These are phyloP conservation scores for Rhinichthys osculus DNA, from an alignment of 2,797 vertebrate genomes.

Conservation along the genomic window DNA sequence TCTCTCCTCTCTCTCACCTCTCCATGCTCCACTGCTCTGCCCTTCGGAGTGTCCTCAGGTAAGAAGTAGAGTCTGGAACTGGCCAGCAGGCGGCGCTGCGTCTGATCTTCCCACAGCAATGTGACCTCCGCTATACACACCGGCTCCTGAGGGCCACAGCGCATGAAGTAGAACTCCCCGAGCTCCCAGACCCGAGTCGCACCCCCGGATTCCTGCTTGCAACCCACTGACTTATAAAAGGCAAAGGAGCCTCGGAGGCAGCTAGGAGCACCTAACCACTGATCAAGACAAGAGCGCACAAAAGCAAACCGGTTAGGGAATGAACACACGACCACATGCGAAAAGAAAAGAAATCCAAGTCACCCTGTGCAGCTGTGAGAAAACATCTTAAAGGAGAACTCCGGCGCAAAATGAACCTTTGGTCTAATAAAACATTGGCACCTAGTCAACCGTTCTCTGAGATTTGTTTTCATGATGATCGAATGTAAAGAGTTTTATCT, in stretches of 20 bases:
- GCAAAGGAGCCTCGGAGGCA: slow-evolving; percentile 81
- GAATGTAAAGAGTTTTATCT: too few relatives aligned
- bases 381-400: not conserved
- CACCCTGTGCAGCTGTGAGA: not conserved
- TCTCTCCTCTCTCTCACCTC: slow-evolving; percentile 71
- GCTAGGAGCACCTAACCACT: slow-evolving; percentile 85
- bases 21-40: slow-evolving; percentile 80
- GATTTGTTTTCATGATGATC: too few relatives aligned
- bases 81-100: slow-evolving; percentile 79
- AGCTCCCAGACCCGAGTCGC: slow-evolving; percentile 76
- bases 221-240: slow-evolving; percentile 84
- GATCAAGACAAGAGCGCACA: slow-evolving; percentile 13
- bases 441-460: too few relatives aligned
- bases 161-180: slow-evolving; percentile 83
- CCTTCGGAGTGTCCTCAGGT: slow-evolving; percentile 83
- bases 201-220: slow-evolving; percentile 63
- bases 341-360: not conserved
- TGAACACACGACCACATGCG: not conserved
- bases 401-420: too few relatives aligned
- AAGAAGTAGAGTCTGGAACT: slow-evolving; percentile 83
- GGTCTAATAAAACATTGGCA: too few relatives aligned
- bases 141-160: slow-evolving; percentile 79
- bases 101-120: slow-evolving; percentile 83
- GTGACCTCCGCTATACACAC: slow-evolving; percentile 84
- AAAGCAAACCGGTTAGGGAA: not conserved